Evolutionary conservation across 2,113 vertebrate species (phyloP).

Genomic region (Narcine bancroftii): DNA sequence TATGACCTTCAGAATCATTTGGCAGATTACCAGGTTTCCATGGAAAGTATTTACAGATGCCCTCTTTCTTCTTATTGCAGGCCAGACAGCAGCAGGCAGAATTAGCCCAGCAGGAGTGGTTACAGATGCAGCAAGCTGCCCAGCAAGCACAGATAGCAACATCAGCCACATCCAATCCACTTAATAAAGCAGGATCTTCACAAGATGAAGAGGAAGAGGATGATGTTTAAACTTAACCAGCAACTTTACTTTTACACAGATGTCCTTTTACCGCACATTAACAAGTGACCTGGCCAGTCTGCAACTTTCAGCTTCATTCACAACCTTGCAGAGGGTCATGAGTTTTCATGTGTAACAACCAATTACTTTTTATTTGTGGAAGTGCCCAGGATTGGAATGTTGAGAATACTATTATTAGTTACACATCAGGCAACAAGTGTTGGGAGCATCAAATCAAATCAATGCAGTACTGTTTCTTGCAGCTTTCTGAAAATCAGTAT

Average conservation of each 20-base stretch:
- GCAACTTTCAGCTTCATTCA: conserved; percentile 63
- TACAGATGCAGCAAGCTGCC: conserved; percentile 98
- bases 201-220: conserved; percentile 98
- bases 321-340: conserved; percentile 57
- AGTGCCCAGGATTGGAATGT: conserved; percentile 29
- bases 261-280: conserved; percentile 58
- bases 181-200: conserved; percentile 88
- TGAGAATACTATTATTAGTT: conserved; percentile 23
- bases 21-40: not conserved
- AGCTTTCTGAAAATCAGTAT: conserved; percentile 31
- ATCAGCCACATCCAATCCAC: conserved; percentile 75
- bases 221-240: conserved; percentile 77
- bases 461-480: conserved; percentile 36
- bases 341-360: conserved; percentile 42
- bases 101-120: conserved; percentile 93
- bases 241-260: conserved; percentile 52
- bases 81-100: conserved; percentile 97
- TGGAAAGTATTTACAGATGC: not conserved
- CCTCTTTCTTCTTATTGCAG: conserved; percentile 56
- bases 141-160: conserved; percentile 93
- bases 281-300: conserved; percentile 57
- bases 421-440: not conserved
- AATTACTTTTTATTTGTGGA: conserved; percentile 13
- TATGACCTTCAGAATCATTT: not conserved
- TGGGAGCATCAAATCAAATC: conserved; percentile 28